These are phyloP conservation scores for Eumerus sabulonum DNA, from an alignment of 2,888 invertebrate species.

Conservation along the genomic window DNA sequence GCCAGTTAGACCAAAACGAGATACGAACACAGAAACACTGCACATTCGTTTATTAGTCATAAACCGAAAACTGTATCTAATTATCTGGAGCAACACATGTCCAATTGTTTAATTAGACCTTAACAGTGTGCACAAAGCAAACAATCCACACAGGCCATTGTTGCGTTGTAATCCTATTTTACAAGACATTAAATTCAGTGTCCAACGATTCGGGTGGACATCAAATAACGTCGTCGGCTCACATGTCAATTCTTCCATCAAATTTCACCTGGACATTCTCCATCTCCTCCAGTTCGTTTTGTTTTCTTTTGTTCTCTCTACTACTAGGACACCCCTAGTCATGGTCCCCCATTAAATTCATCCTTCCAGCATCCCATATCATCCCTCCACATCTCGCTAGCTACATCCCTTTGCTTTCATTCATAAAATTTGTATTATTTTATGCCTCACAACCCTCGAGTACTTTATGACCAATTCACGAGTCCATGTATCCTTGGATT, in stretches of 20 bases:
- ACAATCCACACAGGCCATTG: no score
- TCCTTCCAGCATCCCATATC: neutral
- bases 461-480: conserved; percentile 61
- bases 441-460: conserved; percentile 56
- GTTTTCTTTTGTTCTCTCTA: neutral
- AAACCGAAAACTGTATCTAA: neutral
- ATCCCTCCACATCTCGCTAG: neutral
- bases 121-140: no score
- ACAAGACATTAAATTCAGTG: conserved; percentile 56
- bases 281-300: neutral
- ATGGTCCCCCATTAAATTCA: neutral
- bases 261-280: conserved; percentile 44
- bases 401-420: conserved; percentile 21
- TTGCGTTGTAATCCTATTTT: conserved; percentile 31
- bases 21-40: neutral
- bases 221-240: conserved; percentile 30
- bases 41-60: no score
- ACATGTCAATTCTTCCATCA: conserved; percentile 44
- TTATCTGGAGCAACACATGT: neutral
- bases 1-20: no score
- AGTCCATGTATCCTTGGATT: conserved; percentile 43
- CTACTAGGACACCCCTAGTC: neutral
- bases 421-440: conserved; percentile 61
- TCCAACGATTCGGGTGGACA: conserved; percentile 10
- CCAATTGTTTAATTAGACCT: neutral